Evolutionary conservation across 1,140 invertebrate species (phyloP), one percentile per base, ranked within the genome.

Genomic region (Aphaenogaster ashmeadi): DNA sequence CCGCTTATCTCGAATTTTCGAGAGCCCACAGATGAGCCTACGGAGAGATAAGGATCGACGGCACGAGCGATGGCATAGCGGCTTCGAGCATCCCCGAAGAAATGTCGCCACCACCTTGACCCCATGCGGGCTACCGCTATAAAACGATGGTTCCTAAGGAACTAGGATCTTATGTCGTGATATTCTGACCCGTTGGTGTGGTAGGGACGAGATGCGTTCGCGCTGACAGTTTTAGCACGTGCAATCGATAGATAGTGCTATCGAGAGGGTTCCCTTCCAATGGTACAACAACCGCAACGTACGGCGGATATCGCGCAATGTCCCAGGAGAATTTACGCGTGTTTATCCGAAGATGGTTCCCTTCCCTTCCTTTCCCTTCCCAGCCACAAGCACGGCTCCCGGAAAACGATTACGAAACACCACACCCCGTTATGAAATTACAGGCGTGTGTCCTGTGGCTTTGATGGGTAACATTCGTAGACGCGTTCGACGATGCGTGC

Each of bases 171-270:
- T n/a, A 33, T 50, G 21, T 88, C 72, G 52, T 36, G 62, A 52
- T 64, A 69, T 60, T 38, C 74, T 33, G 54, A 47, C 11, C 67
- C 62, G 9, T 62, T 77, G 27, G 75, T 13, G 58, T 60, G 47
- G 38, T 58, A 79, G 36, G 74, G 50, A 47, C 62, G 50, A 66
- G 75, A 50, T 47, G 87, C 88, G 88, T 71, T 89, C 84, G 67
- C 79, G 88, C 88, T 87, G 92, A 93, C 92, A 92, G 91, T 78
- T 93, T 93, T 93, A 92, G 89, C 87, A 89, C 91, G 27, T 71
- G 86, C 87, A 93, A 93, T 93, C 92, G 89, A 93, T 93, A 92
- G 92, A 92, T 91, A 90, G 77, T 78, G 64, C 64, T 71, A 87
- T 87, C 60, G 52, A 33, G 64, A 80, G 38, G 54, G 15, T 41